phyloP scores from a whole-genome alignment of 2,888 invertebrate species.

The Acronicta leporina region DNA sequence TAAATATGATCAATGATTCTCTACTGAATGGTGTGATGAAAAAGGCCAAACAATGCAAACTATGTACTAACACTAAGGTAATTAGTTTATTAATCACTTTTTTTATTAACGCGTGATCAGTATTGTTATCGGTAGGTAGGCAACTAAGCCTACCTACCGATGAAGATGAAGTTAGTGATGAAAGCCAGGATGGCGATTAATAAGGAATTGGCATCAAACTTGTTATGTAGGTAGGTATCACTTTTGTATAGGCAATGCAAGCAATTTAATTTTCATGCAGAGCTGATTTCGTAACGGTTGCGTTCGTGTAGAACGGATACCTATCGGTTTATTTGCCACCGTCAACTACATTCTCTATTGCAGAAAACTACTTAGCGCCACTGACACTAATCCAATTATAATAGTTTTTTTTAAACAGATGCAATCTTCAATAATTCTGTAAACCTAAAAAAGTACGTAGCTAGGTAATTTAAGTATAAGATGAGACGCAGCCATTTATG shows the following conservation, averaged over 20 bases:
- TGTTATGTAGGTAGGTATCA: too few relatives aligned
- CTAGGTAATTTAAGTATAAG: too few relatives aligned
- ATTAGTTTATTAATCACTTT: neutral
- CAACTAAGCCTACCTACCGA: neutral
- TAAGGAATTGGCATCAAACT: constrained; percentile 40
- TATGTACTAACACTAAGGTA: neutral
- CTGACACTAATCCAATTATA: constrained; percentile 20
- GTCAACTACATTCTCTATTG: constrained; percentile 75
- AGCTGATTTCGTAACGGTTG: constrained; percentile 88
- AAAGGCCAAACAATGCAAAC: neutral
- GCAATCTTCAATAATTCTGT: constrained; percentile 2
- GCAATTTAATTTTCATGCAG: constrained; percentile 84
- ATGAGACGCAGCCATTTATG: constrained; percentile 35
- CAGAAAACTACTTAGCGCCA: constrained; percentile 46
- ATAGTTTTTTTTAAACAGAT: constrained; percentile 3
- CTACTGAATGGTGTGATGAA: neutral
- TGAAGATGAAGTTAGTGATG: constrained; percentile 1
- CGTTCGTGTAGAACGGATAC: constrained; percentile 87
- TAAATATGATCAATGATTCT: constrained; percentile 1
- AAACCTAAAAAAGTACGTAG: constrained; percentile 1
- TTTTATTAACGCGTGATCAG: constrained; percentile 21
- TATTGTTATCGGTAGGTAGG: too few relatives aligned
- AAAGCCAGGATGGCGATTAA: constrained; percentile 28
- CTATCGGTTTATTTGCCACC: constrained; percentile 80
- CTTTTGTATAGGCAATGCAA: constrained; percentile 52